Evolutionary conservation across 2,797 vertebrate species (phyloP).

Genomic region (Enteromius radiatus): DNA sequence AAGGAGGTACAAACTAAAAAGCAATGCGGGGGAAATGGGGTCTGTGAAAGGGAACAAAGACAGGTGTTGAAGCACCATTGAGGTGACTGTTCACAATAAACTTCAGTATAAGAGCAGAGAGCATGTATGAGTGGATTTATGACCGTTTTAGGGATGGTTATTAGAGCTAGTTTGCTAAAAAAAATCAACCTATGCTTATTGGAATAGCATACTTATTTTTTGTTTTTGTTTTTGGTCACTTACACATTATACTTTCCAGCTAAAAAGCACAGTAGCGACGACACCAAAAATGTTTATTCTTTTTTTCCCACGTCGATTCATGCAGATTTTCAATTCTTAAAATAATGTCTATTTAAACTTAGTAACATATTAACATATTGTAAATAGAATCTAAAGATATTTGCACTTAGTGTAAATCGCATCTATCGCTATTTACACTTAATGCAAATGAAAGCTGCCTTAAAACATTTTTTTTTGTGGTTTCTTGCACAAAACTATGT

Average conservation of each 20-base stretch:
- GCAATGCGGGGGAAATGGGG: background rate
- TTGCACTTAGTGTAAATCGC: too few species aligned
- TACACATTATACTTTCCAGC: background rate
- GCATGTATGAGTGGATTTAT: background rate
- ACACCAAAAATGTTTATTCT: background rate
- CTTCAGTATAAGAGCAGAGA: background rate
- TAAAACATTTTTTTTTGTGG: background rate
- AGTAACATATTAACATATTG: too few species aligned
- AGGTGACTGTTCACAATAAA: background rate
- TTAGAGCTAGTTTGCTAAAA: background rate
- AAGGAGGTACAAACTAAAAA: conserved; percentile 12
- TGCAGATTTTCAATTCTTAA: background rate
- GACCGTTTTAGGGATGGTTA: background rate
- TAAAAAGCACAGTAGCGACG: background rate
- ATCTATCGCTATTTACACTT: too few species aligned
- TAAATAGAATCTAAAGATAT: too few species aligned
- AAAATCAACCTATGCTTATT: background rate
- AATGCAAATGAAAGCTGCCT: too few species aligned
- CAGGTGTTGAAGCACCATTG: background rate
- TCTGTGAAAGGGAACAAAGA: background rate
- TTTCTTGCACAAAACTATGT: background rate
- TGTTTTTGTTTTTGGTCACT: background rate
- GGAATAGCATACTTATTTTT: background rate
- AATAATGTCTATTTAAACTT: too few species aligned
- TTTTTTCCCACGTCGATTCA: background rate